These are phyloP conservation scores for Trissonchulus sp. DNA, from an alignment of 2,888 invertebrate species.

Conservation along the genomic window DNA sequence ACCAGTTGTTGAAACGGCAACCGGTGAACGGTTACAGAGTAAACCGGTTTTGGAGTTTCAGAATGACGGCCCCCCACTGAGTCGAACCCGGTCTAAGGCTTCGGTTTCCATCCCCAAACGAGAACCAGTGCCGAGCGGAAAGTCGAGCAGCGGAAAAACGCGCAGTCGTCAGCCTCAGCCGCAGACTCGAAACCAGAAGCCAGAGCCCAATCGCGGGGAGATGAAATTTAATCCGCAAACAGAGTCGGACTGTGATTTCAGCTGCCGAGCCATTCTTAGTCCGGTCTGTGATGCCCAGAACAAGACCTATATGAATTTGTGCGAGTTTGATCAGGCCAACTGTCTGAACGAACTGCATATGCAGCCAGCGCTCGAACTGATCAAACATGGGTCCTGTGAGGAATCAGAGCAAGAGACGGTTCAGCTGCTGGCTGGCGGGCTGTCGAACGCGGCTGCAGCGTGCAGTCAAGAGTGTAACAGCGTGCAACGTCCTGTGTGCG, in stretches of 20 bases:
- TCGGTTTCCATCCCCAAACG: neutral
- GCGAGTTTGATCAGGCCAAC: constrained; percentile 18
- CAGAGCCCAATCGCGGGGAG: no score
- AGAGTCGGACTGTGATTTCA: neutral
- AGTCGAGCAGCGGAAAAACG: neutral
- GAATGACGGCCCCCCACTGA: neutral
- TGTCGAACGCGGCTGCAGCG: neutral
- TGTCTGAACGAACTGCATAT: constrained; percentile 7
- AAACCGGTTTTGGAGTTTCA: neutral
- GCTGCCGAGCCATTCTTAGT: constrained; percentile 1
- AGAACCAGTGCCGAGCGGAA: neutral
- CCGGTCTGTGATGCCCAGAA: constrained; percentile 19
- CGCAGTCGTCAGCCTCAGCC: no score
- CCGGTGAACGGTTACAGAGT: neutral
- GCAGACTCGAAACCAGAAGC: no score
- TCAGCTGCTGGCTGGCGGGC: constrained; percentile 14
- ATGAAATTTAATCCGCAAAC: constrained; percentile 8
- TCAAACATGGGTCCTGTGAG: constrained; percentile 6
- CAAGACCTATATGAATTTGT: constrained; percentile 7
- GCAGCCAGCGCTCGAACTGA: neutral
- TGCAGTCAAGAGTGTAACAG: constrained; percentile 16
- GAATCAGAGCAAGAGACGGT: neutral
- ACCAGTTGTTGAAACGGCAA: neutral
- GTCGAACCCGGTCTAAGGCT: neutral
- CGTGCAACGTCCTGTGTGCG: constrained; percentile 14